phyloP scores from a whole-genome alignment of 1,140 invertebrate genomes.

The Cephus cinctus region DNA sequence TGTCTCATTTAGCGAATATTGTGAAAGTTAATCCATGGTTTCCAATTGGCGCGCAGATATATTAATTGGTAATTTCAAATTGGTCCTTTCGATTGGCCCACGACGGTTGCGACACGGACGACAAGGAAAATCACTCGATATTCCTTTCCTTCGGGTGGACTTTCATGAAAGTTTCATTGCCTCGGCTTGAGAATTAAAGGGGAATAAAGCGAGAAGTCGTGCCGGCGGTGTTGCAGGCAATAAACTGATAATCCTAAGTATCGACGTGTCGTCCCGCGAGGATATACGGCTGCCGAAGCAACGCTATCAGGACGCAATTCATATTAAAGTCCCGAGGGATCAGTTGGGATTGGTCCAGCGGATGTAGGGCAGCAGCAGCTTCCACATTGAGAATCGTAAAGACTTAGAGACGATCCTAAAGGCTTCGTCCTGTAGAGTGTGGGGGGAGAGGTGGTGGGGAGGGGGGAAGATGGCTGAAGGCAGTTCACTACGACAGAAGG shows the following conservation, averaged over 20 bases:
- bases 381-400: slow-evolving; percentile 32
- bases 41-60: too few species aligned
- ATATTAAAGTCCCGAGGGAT: slow-evolving; percentile 41
- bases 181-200: too few species aligned
- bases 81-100: too few species aligned
- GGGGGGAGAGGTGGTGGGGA: neutral
- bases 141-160: too few species aligned
- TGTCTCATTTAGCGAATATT: too few species aligned
- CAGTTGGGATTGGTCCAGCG: slow-evolving; percentile 32
- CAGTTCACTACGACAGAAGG: slow-evolving; percentile 30
- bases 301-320: slow-evolving; percentile 34
- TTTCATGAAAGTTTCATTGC: too few species aligned
- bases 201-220: neutral
- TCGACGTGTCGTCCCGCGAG: slow-evolving; percentile 27
- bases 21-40: too few species aligned
- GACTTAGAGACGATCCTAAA: slow-evolving; percentile 15
- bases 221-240: slow-evolving; percentile 16
- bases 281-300: slow-evolving; percentile 17
- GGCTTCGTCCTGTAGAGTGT: slow-evolving; percentile 5
- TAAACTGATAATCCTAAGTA: slow-evolving; percentile 33
- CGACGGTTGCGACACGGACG: too few species aligned
- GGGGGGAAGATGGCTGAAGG: too few species aligned
- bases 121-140: too few species aligned
- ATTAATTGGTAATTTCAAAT: too few species aligned
- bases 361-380: slow-evolving; percentile 33